Conservation (phyloP, 2,888 invertebrate species). For the Polymixis flavicincta region DNA sequence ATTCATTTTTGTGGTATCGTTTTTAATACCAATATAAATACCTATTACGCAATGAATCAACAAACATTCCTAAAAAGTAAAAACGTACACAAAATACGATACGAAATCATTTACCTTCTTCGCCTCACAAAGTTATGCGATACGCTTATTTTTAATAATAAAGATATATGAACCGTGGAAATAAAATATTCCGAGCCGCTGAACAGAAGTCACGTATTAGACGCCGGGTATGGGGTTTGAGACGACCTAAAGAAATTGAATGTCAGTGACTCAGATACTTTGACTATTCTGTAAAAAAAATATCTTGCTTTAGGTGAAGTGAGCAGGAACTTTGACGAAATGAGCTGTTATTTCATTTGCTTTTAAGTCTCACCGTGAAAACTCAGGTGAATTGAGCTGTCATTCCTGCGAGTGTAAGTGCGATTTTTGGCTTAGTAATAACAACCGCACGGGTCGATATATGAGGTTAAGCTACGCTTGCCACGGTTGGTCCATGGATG, state of each 20-base stretch:
- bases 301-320: background rate
- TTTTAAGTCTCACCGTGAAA: too few species aligned
- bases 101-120: constrained; percentile 35
- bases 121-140: constrained; percentile 42
- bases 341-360: too few species aligned
- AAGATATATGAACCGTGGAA: constrained; percentile 61
- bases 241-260: constrained; percentile 64
- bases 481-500: too few species aligned
- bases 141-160: constrained; percentile 59
- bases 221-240: constrained; percentile 48
- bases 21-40: background rate
- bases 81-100: constrained; percentile 2
- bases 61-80: constrained; percentile 4
- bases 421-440: too few species aligned
- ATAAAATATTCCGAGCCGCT: constrained; percentile 57
- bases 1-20: background rate
- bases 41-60: background rate
- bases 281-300: background rate
- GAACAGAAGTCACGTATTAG: constrained; percentile 65
- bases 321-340: background rate
- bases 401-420: too few species aligned
- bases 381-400: background rate
- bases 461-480: too few species aligned
- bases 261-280: constrained; percentile 51
- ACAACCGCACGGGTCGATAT: too few species aligned